Percentiles rank a stretch among this genome's conserved stretches.
phyloP scores from a whole-genome alignment of 2,888 invertebrate genomes.

The Limnephilus rhombicus region DNA sequence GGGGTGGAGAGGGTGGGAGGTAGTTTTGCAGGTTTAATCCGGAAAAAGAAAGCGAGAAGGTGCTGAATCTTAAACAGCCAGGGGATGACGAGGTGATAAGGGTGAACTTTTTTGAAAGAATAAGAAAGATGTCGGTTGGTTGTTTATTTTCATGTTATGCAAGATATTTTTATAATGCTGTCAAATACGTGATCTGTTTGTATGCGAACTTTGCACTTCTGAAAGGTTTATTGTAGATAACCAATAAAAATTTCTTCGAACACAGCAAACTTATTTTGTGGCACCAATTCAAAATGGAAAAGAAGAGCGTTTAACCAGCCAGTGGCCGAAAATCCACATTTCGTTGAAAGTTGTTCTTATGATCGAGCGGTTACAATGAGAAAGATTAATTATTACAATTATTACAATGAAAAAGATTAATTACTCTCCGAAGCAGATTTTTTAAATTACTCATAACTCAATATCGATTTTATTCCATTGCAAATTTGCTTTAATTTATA shows the following conservation, averaged over 20 bases:
- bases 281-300: too few species aligned
- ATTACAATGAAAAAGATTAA: too few species aligned
- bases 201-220: neutral
- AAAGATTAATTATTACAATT: too few species aligned
- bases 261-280: too few species aligned
- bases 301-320: too few species aligned
- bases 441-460: too few species aligned
- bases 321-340: too few species aligned
- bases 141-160: neutral
- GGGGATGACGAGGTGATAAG: constrained; percentile 29
- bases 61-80: constrained; percentile 25
- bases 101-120: constrained; percentile 2
- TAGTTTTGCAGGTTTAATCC: constrained; percentile 18
- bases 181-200: neutral
- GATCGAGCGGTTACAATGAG: too few species aligned
- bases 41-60: neutral
- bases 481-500: too few species aligned
- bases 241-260: neutral
- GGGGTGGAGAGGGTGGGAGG: neutral
- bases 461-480: too few species aligned
- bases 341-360: too few species aligned
- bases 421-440: too few species aligned
- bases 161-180: constrained; percentile 1
- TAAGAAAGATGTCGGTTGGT: neutral
- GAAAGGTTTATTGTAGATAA: neutral